Conservation (phyloP, 2,113 vertebrate species). For the Xiphorhynchus elegans region DNA sequence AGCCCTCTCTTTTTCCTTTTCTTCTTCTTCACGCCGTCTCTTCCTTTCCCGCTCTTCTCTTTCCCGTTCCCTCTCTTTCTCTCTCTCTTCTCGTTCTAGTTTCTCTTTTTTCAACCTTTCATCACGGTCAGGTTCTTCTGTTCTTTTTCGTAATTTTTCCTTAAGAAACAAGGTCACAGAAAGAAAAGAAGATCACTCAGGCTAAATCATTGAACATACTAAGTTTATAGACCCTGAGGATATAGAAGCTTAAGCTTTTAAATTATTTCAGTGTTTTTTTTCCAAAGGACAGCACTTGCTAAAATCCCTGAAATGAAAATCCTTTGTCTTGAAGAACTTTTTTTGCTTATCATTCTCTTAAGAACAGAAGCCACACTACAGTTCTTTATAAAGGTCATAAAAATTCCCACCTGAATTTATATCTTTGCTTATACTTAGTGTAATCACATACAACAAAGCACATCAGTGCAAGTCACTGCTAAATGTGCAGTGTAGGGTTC, state of each 20-base stretch:
- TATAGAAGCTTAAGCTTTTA: neutral
- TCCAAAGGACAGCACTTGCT: neutral
- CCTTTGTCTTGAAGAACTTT: neutral
- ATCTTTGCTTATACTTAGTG: neutral
- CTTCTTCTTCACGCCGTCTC: constrained; percentile 80
- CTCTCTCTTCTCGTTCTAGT: constrained; percentile 79
- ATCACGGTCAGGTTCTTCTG: constrained; percentile 90
- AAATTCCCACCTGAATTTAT: neutral
- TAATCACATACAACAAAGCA: neutral
- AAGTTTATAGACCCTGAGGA: neutral
- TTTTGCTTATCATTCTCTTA: neutral
- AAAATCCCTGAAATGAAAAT: neutral
- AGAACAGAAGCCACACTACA: neutral
- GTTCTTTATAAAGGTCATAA: neutral
- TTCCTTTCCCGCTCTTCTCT: constrained; percentile 86
- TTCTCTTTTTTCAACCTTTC: constrained; percentile 86
- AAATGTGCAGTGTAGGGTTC: neutral
- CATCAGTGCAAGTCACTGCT: neutral
- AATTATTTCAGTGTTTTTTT: neutral
- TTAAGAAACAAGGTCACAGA: constrained; percentile 7
- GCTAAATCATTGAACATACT: neutral
- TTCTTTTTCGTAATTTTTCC: constrained; percentile 86
- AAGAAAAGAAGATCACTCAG: neutral
- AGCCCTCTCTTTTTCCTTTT: constrained; percentile 83
- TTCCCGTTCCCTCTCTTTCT: constrained; percentile 85